These are phyloP conservation scores for Microplitis manilae DNA, from an alignment of 2,888 invertebrate species.

Conservation along the genomic window DNA sequence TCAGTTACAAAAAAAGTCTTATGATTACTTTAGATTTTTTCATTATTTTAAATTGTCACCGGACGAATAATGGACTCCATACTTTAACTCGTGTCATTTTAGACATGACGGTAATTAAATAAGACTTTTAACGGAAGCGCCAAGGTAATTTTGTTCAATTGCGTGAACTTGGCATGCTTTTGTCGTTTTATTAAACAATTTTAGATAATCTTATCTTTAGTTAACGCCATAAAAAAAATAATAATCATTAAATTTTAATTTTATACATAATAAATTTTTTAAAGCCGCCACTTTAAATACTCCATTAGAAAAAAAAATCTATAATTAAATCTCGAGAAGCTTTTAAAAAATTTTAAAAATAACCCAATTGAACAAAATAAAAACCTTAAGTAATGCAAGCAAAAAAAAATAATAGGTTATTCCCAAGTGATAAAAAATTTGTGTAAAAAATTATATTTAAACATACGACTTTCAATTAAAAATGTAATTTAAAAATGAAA, in stretches of 20 bases:
- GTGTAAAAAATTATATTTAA: not conserved
- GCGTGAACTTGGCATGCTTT: conserved; percentile 46
- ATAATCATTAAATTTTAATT: not conserved
- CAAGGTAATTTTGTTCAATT: conserved; percentile 56
- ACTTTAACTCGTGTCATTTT: conserved; percentile 16
- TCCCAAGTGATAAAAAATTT: not conserved
- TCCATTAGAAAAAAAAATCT: not conserved
- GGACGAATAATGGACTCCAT: conserved; percentile 4
- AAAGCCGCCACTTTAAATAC: not conserved
- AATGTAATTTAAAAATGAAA: not conserved
- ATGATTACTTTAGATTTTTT: not conserved
- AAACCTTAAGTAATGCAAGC: not conserved
- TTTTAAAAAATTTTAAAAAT: not conserved
- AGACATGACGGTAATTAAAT: conserved; percentile 54
- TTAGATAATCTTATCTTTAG: conserved; percentile 1
- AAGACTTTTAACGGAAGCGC: conserved; percentile 55
- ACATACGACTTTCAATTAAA: not conserved
- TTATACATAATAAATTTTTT: not conserved
- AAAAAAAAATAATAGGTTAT: not conserved
- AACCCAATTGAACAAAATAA: not conserved
- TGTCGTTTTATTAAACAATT: conserved; percentile 50
- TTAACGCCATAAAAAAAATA: conserved; percentile 3
- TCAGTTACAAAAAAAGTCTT: not conserved
- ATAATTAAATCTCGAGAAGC: not conserved
- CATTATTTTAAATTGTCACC: not conserved